Percentiles rank a stretch among this genome's conserved stretches.
phyloP scores from a whole-genome alignment of 2,113 vertebrate species.

The Oncorhynchus kisutch region DNA sequence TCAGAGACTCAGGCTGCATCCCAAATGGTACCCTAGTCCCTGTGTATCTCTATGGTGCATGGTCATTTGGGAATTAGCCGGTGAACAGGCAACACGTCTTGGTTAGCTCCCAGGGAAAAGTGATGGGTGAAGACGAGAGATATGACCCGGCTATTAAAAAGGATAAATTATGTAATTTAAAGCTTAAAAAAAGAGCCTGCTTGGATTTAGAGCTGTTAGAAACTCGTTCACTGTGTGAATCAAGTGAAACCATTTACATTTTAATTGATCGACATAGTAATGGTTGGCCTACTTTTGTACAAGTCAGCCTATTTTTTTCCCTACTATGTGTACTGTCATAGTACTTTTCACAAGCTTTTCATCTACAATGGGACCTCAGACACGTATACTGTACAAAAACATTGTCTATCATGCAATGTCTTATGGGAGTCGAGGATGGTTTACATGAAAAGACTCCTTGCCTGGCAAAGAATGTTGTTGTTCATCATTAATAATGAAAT shows the following conservation, averaged over 20 bases:
- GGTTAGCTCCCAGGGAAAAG: slow-evolving; percentile 31
- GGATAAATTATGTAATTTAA: slow-evolving; percentile 37
- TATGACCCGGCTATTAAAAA: slow-evolving; percentile 44
- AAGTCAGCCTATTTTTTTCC: no score
- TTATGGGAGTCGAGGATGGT: no score
- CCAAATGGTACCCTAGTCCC: no score
- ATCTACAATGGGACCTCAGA: no score
- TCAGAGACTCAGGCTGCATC: neutral
- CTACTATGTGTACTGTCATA: no score
- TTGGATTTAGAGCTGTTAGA: slow-evolving; percentile 55
- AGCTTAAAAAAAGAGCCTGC: slow-evolving; percentile 36
- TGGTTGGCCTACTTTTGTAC: no score
- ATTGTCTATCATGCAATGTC: no score
- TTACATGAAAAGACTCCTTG: slow-evolving; percentile 11
- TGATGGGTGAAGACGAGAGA: slow-evolving; percentile 53
- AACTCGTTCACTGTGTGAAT: slow-evolving; percentile 34
- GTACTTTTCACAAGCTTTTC: no score
- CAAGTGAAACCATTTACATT: slow-evolving; percentile 30
- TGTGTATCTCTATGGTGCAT: no score
- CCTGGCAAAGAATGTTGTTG: neutral
- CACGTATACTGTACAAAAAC: no score
- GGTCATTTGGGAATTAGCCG: neutral
- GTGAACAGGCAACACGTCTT: no score
- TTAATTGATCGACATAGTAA: neutral
- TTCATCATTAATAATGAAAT: slow-evolving; percentile 15